Evolutionary conservation across 2,888 invertebrate species (phyloP), one percentile per base, ranked within the genome.

Genomic region (Campopleginae sp.): DNA sequence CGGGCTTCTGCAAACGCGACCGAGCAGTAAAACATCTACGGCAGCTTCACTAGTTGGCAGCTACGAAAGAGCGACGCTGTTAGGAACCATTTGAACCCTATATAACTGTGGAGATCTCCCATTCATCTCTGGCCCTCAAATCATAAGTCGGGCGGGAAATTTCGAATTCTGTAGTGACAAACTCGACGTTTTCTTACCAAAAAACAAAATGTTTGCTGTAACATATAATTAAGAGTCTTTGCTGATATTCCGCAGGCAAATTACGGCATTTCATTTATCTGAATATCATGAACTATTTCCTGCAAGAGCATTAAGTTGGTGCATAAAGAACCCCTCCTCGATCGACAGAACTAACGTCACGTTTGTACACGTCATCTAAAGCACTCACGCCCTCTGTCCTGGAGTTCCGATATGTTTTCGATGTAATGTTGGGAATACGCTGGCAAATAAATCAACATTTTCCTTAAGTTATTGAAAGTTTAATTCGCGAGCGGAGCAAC

Each of bases 311-410:
- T 42, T 44, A 19, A 51, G 44, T 46, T 27, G 12, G 68, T 46
- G 68, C 44, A 68, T 44, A 14, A 44, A 23, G 27, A 46, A 19
- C 42, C 66, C 77, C 38, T 42, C 58, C 48, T 54, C 51, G 14
- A 63, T 44, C 46, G 48, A 10, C 27, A 42, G 12, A 38, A 66
- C 66, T 27, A 87, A 84, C 87, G 88, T 87, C 88, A 88, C 88
- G 83, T 84, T 80, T 86, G 87, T 83, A 88, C 88, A 88, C 88
- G 88, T 88, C 88, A 88, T 85, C 88, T 87, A 86, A 86, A 87
- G 80, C 27, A 23, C 63, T 72, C 51, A 84, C 88, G 86, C 88
- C 88, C 87, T 86, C 88, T 87, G 51, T 63, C 12, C n/a, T n/a
- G 51, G 71, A 38, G 65, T 63, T 74, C 58, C 80, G 77, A 80